phyloP scores from a whole-genome alignment of 2,888 invertebrate species.

The Globia sparganii region DNA sequence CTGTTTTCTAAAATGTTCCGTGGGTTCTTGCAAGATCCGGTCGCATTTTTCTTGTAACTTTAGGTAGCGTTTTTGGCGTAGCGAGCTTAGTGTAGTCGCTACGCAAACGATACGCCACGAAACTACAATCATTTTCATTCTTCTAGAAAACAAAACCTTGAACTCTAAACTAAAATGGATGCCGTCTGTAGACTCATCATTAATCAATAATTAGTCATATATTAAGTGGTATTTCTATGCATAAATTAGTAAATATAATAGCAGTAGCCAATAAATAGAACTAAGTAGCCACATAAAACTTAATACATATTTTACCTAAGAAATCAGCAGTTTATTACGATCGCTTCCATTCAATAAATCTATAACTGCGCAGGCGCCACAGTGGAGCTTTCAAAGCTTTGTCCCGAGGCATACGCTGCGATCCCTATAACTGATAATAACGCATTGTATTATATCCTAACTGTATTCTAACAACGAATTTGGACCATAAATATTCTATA shows the following conservation, averaged over 20 bases:
- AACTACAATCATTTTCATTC: no score
- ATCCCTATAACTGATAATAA: conserved; percentile 69
- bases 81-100: not conserved
- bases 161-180: conserved; percentile 1
- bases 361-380: conserved; percentile 63
- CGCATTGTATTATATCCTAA: conserved; percentile 65
- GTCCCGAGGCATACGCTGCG: conserved; percentile 70
- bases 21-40: not conserved
- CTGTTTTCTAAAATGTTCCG: not conserved
- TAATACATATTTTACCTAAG: conserved; percentile 72
- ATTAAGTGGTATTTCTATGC: not conserved
- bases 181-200: not conserved
- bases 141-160: not conserved
- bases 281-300: conserved; percentile 37
- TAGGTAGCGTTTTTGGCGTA: not conserved
- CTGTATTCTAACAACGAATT: conserved; percentile 59
- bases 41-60: not conserved
- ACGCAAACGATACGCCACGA: not conserved
- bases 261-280: conserved; percentile 26
- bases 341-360: conserved; percentile 61
- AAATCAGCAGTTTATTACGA: conserved; percentile 76
- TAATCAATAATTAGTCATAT: not conserved
- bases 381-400: conserved; percentile 67
- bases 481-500: conserved; percentile 62
- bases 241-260: conserved; percentile 12